A percentile compares a stretch with the other conserved stretches of the same genome.
Conservation (phyloP, 1,140 invertebrate species). For the Papilio machaon region DNA sequence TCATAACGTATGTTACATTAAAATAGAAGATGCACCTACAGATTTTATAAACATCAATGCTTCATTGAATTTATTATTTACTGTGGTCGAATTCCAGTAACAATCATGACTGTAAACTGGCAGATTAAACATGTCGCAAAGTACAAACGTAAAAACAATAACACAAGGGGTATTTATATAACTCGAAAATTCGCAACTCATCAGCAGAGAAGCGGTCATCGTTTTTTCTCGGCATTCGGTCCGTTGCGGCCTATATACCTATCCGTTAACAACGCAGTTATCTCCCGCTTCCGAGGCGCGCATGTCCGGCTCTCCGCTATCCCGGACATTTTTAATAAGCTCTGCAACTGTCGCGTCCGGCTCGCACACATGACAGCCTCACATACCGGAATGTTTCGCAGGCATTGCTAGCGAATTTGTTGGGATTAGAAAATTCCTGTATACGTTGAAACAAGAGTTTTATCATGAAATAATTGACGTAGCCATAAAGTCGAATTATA, state of each 20-base stretch:
- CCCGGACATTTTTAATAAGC: conserved; percentile 26
- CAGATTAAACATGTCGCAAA: background rate
- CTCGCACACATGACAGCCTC: conserved; percentile 36
- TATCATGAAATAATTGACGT: background rate
- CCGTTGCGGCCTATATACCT: conserved; percentile 60
- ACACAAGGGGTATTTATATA: background rate
- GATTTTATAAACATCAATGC: too few relatives aligned
- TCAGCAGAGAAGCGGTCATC: background rate
- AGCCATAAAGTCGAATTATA: too few relatives aligned
- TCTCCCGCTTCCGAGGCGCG: conserved; percentile 41
- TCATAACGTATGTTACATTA: too few relatives aligned
- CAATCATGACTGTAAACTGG: too few relatives aligned
- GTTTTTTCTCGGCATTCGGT: conserved; percentile 18
- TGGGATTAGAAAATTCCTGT: background rate
- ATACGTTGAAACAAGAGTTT: background rate
- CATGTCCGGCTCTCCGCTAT: conserved; percentile 50
- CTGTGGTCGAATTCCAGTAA: too few relatives aligned
- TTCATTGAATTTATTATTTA: too few relatives aligned
- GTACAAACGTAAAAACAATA: too few relatives aligned
- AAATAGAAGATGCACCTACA: too few relatives aligned
- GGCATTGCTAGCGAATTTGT: background rate
- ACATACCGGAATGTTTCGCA: conserved; percentile 26
- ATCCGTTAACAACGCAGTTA: conserved; percentile 55
- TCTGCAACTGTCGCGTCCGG: conserved; percentile 38
- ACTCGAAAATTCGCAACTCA: background rate